Evolutionary conservation across 92 coral and sea anemone species (phyloP), one percentile per base, ranked within the genome.

Genomic region (Umimayanthus chanpuru): DNA sequence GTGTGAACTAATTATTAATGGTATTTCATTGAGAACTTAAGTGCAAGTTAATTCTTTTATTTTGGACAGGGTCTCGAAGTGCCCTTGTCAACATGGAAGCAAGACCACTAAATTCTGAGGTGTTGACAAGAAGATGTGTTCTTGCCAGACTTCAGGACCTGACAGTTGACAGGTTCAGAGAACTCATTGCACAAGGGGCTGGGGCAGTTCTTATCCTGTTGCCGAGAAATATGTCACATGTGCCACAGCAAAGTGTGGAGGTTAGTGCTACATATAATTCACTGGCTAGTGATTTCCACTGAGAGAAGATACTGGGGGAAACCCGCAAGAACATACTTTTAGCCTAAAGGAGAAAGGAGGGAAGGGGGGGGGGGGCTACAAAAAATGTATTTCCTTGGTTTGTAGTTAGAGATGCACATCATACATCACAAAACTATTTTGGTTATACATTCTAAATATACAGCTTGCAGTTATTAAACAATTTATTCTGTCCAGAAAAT

Each of bases 1-100:
- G n/a, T n/a, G n/a, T 67, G 28, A 67, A 67, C 49, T 9, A 43
- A 43, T 43, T 43, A 43, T 32, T 32, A 32, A 32, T 32, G 36
- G 36, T 32, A 32, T 32, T 32, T 32, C 2, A 0, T 0, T 7
- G 2, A 16, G 29, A 67, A 20, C 2, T 4, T 6, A 65, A 3
- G 2, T 53, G 21, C 30, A 3, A 6, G 4, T 21, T 49, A 85
- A 53, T 53, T 11, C 0, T 23, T 76, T 20, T 16, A 18, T 38
- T 77, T 50, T 2, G 68, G 16, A 12, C 47, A 97, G 99, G 99
- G 30, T 97, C 99, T 9, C 96, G 96, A 16, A 94, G 97, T 92
- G 98, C 99, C 0, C 88, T 97, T 25, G 97, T 97, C 15, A 97
- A 97, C 89, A 97, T 97, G 99, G 99, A 97, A 78, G 99, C 99